Percentiles rank a stretch among this genome's conserved stretches.
Conservation (phyloP, 64 coral and sea anemone genomes). For the Platygyra sinensis region DNA sequence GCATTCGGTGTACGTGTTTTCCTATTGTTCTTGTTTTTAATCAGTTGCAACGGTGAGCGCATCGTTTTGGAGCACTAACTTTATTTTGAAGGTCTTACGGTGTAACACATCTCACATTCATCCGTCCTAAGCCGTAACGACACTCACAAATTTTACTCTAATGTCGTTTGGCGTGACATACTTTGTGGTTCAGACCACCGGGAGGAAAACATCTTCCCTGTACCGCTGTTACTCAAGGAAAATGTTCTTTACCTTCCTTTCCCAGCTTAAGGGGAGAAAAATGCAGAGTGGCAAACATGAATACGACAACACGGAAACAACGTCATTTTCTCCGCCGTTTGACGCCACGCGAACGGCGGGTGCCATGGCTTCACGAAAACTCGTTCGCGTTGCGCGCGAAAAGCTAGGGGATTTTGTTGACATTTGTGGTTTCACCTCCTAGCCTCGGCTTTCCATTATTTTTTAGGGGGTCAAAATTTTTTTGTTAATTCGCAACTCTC, state of each 20-base stretch:
- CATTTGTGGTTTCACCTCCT: neutral
- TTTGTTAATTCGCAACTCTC: neutral
- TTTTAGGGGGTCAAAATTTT: neutral
- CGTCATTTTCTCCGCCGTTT: constrained; percentile 56
- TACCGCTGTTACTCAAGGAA: neutral
- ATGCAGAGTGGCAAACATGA: constrained; percentile 21
- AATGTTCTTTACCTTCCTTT: neutral
- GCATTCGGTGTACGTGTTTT: too few species aligned
- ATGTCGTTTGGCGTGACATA: neutral
- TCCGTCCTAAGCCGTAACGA: constrained; percentile 17
- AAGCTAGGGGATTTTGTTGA: neutral
- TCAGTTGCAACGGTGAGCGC: neutral
- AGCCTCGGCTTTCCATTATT: neutral
- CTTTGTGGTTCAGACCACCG: neutral
- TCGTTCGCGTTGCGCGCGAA: neutral
- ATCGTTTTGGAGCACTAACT: neutral
- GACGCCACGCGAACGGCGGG: constrained; percentile 16
- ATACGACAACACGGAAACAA: neutral
- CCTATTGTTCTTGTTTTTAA: too few species aligned
- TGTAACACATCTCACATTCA: constrained; percentile 6
- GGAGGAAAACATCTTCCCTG: neutral
- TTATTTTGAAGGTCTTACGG: constrained; percentile 1
- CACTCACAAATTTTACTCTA: neutral
- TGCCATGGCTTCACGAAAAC: neutral
- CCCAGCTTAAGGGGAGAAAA: neutral